Evolutionary conservation across 2,888 invertebrate species (phyloP).

Genomic region (Drosophila melanosoma): DNA sequence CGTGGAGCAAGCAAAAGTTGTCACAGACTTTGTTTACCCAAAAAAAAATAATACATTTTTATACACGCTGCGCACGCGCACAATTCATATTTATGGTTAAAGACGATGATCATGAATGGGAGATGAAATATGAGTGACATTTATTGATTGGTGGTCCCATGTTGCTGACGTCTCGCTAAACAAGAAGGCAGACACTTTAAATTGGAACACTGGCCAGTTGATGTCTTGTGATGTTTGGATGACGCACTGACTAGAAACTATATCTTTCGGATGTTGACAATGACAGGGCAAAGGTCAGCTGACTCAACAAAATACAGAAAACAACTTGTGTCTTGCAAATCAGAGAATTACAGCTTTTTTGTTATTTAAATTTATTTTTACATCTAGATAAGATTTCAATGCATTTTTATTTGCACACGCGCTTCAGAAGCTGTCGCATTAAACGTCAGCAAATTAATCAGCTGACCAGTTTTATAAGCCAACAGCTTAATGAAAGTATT

Average conservation of each 20-base stretch:
- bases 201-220: slow-evolving; percentile 31
- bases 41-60: slow-evolving; percentile 5
- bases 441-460: slow-evolving; percentile 5
- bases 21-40: slow-evolving; percentile 27
- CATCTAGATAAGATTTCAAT: background rate
- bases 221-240: slow-evolving; percentile 22
- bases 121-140: slow-evolving; percentile 53
- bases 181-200: slow-evolving; percentile 17
- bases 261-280: background rate
- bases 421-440: slow-evolving; percentile 2
- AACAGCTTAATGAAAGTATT: background rate
- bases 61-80: slow-evolving; percentile 60
- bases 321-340: background rate
- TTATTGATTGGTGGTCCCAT: slow-evolving; percentile 49
- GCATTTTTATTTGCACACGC: background rate
- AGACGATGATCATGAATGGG: slow-evolving; percentile 19
- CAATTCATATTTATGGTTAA: slow-evolving; percentile 8
- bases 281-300: background rate
- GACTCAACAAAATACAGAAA: background rate
- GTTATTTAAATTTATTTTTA: background rate
- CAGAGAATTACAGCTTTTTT: too few species aligned
- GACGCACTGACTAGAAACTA: background rate
- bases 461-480: slow-evolving; percentile 22
- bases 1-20: background rate
- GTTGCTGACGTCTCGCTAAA: slow-evolving; percentile 25